Percentiles rank a stretch among this genome's conserved stretches.
These are phyloP conservation scores for Aphrophora alni DNA, from an alignment of 2,888 invertebrate species.

Conservation along the genomic window DNA sequence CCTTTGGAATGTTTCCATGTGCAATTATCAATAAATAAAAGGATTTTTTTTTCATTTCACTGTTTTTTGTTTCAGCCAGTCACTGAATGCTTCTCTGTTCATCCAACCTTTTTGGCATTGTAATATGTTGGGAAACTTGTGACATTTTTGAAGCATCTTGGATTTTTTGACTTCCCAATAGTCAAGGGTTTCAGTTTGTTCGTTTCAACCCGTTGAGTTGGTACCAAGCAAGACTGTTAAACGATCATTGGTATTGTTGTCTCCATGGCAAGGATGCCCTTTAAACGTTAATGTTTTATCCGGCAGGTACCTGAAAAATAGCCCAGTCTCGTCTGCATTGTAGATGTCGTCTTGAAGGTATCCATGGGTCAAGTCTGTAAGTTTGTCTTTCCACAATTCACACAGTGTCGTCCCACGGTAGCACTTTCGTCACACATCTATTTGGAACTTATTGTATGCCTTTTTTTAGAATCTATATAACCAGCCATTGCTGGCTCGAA, in stretches of 20 bases:
- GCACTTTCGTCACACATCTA: constrained; percentile 48
- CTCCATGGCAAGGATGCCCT: constrained; percentile 50
- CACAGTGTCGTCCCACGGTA: constrained; percentile 29
- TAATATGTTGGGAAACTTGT: constrained; percentile 33
- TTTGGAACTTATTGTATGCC: constrained; percentile 46
- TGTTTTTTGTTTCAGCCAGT: constrained; percentile 34
- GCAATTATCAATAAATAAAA: constrained; percentile 34
- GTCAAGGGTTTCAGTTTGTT: neutral
- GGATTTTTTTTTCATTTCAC: constrained; percentile 8
- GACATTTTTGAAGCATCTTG: constrained; percentile 44
- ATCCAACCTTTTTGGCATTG: neutral
- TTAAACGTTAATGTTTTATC: constrained; percentile 52
- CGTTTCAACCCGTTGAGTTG: neutral
- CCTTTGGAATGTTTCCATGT: constrained; percentile 18
- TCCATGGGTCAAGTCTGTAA: constrained; percentile 46
- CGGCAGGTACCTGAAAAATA: constrained; percentile 50
- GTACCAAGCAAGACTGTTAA: neutral
- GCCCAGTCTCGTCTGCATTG: constrained; percentile 51
- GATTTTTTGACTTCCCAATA: constrained; percentile 34
- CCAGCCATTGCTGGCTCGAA: no score
- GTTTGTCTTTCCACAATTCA: constrained; percentile 41
- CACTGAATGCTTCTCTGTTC: neutral
- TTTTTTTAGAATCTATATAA: constrained; percentile 31
- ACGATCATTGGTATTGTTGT: constrained; percentile 52
- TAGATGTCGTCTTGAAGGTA: constrained; percentile 49